These are phyloP conservation scores for Philereme vetulata DNA, from an alignment of 2,888 invertebrate species.

Conservation along the genomic window DNA sequence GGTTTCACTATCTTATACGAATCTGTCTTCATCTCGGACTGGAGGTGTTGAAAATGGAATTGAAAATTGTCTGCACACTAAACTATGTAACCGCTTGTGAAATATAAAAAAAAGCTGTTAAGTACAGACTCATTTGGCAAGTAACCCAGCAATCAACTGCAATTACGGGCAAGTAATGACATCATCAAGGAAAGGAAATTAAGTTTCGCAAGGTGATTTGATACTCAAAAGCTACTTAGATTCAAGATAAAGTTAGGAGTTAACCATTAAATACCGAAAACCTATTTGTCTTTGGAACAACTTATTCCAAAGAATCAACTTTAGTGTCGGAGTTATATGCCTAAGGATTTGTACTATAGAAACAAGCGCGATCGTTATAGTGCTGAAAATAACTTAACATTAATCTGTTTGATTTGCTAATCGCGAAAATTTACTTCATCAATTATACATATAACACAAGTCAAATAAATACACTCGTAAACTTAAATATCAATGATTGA, in stretches of 20 bases:
- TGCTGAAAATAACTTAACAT: too few species aligned
- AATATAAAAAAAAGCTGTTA: conserved; percentile 12
- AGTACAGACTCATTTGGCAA: conserved; percentile 3
- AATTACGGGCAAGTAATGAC: conserved; percentile 12
- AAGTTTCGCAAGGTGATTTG: conserved; percentile 4
- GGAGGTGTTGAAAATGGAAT: neutral
- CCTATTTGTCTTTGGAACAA: too few species aligned
- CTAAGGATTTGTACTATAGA: too few species aligned
- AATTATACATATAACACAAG: too few species aligned
- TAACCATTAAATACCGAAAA: too few species aligned
- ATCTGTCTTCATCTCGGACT: too few species aligned
- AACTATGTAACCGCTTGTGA: neutral
- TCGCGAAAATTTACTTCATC: too few species aligned
- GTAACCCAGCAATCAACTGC: conserved; percentile 10
- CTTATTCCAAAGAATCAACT: too few species aligned
- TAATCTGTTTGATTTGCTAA: too few species aligned
- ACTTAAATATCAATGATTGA: too few species aligned
- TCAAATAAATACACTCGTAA: neutral
- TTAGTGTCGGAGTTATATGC: too few species aligned
- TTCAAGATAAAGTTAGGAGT: neutral
- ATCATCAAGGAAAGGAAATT: conserved; percentile 5
- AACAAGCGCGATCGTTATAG: too few species aligned
- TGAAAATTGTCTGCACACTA: conserved; percentile 13
- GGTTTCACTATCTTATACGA: conserved; percentile 1
- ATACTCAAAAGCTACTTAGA: neutral